A percentile compares a stretch with the other conserved stretches of the same genome.
These are phyloP conservation scores for Excalfactoria chinensis DNA, from an alignment of 2,113 vertebrate species.

Conservation along the genomic window DNA sequence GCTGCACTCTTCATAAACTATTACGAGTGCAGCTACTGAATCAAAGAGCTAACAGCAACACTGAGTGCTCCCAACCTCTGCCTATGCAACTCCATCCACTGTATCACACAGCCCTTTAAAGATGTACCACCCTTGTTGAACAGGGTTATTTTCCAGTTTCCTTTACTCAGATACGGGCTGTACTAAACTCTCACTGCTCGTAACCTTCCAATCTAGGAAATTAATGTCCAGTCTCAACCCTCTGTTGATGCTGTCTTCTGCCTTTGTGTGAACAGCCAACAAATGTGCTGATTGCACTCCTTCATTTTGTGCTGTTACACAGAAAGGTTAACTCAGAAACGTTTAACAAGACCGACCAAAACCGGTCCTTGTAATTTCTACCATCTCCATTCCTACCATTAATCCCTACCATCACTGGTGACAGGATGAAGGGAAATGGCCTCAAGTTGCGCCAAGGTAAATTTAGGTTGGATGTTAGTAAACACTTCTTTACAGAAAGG, in stretches of 20 bases:
- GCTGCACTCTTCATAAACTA: not conserved
- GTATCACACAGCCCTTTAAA: not conserved
- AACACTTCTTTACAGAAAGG: no score
- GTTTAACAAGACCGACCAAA: not conserved
- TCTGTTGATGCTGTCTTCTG: not conserved
- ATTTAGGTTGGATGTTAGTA: no score
- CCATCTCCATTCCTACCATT: not conserved
- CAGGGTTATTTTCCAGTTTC: not conserved
- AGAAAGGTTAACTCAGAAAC: not conserved
- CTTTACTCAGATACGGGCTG: not conserved
- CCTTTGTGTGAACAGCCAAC: not conserved
- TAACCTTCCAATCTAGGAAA: not conserved
- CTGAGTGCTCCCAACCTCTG: rapidly evolving
- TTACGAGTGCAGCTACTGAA: not conserved
- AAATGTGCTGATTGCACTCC: not conserved
- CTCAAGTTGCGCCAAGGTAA: no score
- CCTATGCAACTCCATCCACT: not conserved
- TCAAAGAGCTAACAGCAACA: not conserved
- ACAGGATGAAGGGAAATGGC: no score
- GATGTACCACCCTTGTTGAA: not conserved
- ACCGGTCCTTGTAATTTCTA: not conserved
- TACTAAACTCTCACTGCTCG: rapidly evolving
- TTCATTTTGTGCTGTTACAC: not conserved
- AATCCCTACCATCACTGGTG: not conserved
- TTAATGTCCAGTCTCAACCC: not conserved